Base-by-base conservation (phyloP, 2,888 invertebrate genomes). In the Lagria hirta region DNA sequence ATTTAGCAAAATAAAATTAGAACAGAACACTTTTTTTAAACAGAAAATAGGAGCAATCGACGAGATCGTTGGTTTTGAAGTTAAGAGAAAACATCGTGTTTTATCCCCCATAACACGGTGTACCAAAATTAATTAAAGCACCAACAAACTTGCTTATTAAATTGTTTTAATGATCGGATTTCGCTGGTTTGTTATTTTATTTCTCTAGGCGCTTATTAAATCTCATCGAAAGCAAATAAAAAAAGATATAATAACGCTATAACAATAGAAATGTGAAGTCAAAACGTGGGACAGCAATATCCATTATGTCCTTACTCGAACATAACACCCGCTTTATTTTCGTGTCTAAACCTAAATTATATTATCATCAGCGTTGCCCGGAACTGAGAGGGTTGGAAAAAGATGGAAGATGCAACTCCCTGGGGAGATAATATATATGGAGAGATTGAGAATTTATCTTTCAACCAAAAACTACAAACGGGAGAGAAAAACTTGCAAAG, bases 321-420 rank as follows among this genome's bases (percentile, higher is more conserved):
- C 20, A 20, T 37, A 21, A 36, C 28, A 26, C 35, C 35, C 26
- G 35, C 29, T 38, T 28, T 47, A 47, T 42, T 34, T 32, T 42
- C 43, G 40, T 40, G 40, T 40, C 44, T 48, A 42, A 46, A 42
- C 36, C 37, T 44, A 48, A 48, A 48, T 44, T 48, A 44, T 48
- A 48, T 48, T 44, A 48, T 48, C 48, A 48, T 48, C 48, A 44
- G 44, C 35, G 24, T 38, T 48, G 44, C 38, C 48, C 30, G 38
- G 34, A 33, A 48, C 33, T 40, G 43, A 20, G 40, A 38, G 30
- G 44, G n/a, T n/a, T n/a, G n/a, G 43, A 35, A 48, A 40, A 30
- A 36, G 34, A 44, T 35, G 26, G n/a, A n/a, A n/a, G n/a, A n/a
- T n/a, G n/a, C n/a, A n/a, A n/a, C 27, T 43, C 48, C 37, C 44